Conservation (phyloP, 2,888 invertebrate genomes). For the Noctuana brunneofusca region DNA sequence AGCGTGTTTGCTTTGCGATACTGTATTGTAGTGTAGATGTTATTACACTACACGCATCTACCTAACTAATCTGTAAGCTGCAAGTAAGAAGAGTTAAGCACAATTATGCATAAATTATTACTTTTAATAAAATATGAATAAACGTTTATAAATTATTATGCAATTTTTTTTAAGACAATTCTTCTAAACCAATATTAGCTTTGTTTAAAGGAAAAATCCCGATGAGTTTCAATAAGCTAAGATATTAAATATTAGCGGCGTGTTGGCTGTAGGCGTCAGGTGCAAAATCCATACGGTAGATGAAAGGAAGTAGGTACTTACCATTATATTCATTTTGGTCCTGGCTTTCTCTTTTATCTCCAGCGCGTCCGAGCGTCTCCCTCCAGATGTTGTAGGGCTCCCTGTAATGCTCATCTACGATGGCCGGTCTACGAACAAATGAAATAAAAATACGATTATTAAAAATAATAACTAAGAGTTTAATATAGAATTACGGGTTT, state of each 20-base stretch:
- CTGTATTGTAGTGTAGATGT: neutral
- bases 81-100: neutral
- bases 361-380: constrained; percentile 68
- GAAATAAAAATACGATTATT: too few relatives aligned
- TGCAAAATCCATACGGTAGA: neutral
- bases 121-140: neutral
- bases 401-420: constrained; percentile 77
- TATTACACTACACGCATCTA: neutral
- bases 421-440: constrained; percentile 66
- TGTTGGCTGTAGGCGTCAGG: neutral
- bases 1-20: constrained; percentile 15
- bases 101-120: neutral
- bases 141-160: too few relatives aligned
- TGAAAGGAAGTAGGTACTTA: constrained; percentile 36
- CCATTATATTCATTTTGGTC: constrained; percentile 78
- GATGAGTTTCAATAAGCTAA: neutral
- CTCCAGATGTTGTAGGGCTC: constrained; percentile 79
- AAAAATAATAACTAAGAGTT: too few relatives aligned
- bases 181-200: neutral
- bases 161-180: neutral
- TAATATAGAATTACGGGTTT: too few relatives aligned
- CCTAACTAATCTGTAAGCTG: neutral
- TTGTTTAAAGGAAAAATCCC: neutral
- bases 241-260: neutral
- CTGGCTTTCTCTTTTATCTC: constrained; percentile 64